Percentiles rank a stretch among this genome's conserved stretches.
These are phyloP conservation scores for Pteropus rufus DNA, from an alignment of 2,797 vertebrate species.

Conservation along the genomic window DNA sequence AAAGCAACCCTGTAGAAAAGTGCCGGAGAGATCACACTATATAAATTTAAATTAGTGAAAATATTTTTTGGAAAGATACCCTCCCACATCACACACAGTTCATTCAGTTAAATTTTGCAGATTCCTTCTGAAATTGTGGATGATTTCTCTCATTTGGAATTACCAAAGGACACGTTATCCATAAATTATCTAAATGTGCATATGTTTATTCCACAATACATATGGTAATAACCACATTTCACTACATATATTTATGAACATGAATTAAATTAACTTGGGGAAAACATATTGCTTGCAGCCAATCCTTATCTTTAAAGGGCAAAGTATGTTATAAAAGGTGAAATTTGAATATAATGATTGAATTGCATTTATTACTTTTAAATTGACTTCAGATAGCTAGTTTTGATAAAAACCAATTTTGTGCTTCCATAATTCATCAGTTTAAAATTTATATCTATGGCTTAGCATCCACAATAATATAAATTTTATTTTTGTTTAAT, in stretches of 20 bases:
- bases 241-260: constrained; percentile 35
- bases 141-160: constrained; percentile 28
- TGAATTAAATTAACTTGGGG: constrained; percentile 38
- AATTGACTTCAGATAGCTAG: neutral
- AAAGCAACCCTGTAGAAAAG: neutral
- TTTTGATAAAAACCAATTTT: constrained; percentile 31
- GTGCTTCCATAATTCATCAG: neutral
- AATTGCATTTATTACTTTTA: constrained; percentile 35
- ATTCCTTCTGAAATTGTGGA: constrained; percentile 39
- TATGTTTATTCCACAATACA: neutral
- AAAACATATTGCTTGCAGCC: constrained; percentile 4
- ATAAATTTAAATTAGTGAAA: neutral
- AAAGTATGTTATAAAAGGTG: constrained; percentile 11
- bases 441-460: neutral
- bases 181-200: neutral
- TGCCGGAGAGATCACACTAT: neutral
- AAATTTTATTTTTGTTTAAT: neutral
- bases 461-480: neutral
- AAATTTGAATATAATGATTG: constrained; percentile 33
- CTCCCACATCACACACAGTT: neutral
- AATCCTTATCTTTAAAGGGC: constrained; percentile 26
- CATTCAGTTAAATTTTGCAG: constrained; percentile 24
- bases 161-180: neutral
- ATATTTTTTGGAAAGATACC: constrained; percentile 5
- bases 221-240: constrained; percentile 23